Percentiles rank a stretch among this genome's conserved stretches.
Conservation (phyloP, 2,797 vertebrate genomes). For the Cossypha heuglini region DNA sequence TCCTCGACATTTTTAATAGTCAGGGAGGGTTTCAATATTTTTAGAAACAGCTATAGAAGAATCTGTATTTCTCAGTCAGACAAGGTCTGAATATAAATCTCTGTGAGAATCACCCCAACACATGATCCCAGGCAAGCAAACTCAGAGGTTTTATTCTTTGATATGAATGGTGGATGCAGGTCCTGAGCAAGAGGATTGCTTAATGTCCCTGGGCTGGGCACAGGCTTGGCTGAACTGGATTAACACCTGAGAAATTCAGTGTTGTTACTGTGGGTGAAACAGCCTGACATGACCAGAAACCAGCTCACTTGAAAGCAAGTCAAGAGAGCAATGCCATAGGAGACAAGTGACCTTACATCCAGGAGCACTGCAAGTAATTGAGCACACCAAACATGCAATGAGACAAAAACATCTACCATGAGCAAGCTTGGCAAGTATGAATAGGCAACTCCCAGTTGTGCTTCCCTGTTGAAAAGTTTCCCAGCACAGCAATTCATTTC, state of each 20-base stretch:
- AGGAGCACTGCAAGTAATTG: background rate
- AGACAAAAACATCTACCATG: fast-evolving
- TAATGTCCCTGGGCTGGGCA: background rate
- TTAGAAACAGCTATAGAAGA: background rate
- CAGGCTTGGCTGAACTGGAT: background rate
- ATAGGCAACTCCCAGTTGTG: background rate
- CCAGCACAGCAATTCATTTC: background rate
- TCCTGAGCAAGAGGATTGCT: background rate
- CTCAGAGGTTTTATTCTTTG: background rate
- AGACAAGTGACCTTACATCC: background rate
- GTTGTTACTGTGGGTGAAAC: background rate
- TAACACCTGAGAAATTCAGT: background rate
- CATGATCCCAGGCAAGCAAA: background rate
- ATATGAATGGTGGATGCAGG: background rate
- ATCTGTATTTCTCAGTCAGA: background rate
- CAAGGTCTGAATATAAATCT: background rate
- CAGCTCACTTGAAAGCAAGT: background rate
- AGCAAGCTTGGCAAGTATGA: background rate
- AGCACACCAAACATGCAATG: fast-evolving
- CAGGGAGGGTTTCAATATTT: slow-evolving; percentile 1
- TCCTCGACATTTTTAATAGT: background rate
- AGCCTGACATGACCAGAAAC: background rate
- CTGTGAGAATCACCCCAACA: background rate
- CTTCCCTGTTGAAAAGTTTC: background rate
- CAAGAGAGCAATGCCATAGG: background rate